phyloP scores from a whole-genome alignment of 2,113 vertebrate genomes.

The Natator depressus region DNA sequence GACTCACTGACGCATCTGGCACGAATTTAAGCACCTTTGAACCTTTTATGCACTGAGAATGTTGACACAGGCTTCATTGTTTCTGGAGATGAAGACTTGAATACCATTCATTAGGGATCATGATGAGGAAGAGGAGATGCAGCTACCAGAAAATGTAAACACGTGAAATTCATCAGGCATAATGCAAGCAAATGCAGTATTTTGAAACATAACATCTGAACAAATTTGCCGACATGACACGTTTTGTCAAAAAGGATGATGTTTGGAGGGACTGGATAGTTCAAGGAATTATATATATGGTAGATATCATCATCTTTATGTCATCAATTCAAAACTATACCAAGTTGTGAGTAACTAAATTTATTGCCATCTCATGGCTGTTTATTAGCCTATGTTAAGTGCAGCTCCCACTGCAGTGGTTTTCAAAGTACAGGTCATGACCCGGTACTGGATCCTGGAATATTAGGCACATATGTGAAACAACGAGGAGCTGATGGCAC shows the following conservation, averaged over 20 bases:
- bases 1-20: constrained; percentile 59
- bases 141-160: not conserved
- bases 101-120: constrained; percentile 13
- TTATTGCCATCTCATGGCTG: not conserved
- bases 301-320: not conserved
- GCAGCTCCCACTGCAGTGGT: not conserved
- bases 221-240: not conserved
- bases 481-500: no score
- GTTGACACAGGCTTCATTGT: constrained; percentile 10
- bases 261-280: not conserved
- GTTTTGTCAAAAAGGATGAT: not conserved
- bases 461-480: not conserved
- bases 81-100: constrained; percentile 1
- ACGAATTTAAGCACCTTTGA: constrained; percentile 49
- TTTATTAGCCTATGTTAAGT: not conserved
- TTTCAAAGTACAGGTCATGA: not conserved
- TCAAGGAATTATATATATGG: not conserved
- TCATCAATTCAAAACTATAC: not conserved
- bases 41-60: constrained; percentile 14
- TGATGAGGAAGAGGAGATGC: not conserved
- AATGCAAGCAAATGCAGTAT: not conserved
- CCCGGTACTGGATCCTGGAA: not conserved
- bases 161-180: not conserved
- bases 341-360: not conserved
- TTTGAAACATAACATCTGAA: not conserved